These are phyloP conservation scores for Idaea aversata DNA, from an alignment of 2,888 invertebrate species.

Conservation along the genomic window DNA sequence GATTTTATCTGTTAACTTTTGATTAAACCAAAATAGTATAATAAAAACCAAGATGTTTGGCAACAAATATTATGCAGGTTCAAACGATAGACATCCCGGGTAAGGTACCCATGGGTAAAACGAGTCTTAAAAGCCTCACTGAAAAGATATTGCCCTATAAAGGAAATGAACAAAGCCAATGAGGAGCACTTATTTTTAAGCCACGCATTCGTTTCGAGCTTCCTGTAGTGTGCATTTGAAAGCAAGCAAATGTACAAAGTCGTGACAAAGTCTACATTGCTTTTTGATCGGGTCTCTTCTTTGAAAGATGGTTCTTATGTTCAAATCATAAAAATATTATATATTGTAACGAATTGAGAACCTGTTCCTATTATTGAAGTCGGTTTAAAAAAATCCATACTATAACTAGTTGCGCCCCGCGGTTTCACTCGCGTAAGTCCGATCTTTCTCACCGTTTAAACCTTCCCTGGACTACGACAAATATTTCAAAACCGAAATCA, in stretches of 20 bases:
- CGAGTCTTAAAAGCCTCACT: not conserved
- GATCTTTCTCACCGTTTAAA: no score
- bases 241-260: conserved; percentile 3
- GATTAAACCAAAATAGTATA: not conserved
- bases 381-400: no score
- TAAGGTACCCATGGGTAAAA: conserved; percentile 1
- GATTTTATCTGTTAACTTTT: not conserved
- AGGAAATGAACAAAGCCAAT: not conserved
- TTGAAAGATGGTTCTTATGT: not conserved
- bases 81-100: not conserved
- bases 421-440: no score
- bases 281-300: not conserved
- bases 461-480: no score
- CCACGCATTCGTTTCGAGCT: conserved; percentile 3
- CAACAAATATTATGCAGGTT: not conserved
- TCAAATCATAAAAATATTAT: not conserved
- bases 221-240: conserved; percentile 3
- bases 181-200: conserved; percentile 3
- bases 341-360: no score
- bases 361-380: no score
- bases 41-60: conserved; percentile 3
- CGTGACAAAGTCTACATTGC: not conserved
- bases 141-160: conserved; percentile 1
- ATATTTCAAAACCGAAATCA: no score
- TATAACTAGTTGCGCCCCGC: no score